These are phyloP conservation scores for Danio kyathit DNA, from an alignment of 2,797 vertebrate species.

Conservation along the genomic window DNA sequence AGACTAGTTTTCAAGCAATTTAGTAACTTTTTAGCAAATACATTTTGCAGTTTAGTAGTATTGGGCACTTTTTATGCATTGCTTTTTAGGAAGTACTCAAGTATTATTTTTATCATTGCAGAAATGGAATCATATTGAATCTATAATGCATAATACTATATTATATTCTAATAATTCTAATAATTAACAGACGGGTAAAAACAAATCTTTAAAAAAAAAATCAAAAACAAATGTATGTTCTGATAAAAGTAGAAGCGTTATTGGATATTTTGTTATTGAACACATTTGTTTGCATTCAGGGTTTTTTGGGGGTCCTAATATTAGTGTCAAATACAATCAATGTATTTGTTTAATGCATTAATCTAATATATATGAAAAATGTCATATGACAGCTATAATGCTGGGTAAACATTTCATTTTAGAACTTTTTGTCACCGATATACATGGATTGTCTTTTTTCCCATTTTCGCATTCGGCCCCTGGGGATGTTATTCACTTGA, in stretches of 20 bases:
- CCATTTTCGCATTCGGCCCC: conserved; percentile 25
- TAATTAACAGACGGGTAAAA: too few species aligned
- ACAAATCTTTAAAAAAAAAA: too few species aligned
- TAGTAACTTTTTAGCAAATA: neutral
- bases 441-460: conserved; percentile 62
- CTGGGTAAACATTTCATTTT: neutral
- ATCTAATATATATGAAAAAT: neutral
- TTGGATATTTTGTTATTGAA: neutral
- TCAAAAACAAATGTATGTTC: too few species aligned
- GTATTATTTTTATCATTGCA: neutral
- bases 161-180: too few species aligned
- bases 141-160: neutral
- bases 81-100: neutral
- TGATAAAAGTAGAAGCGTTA: too few species aligned
- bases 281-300: neutral
- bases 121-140: neutral
- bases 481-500: conserved; percentile 76
- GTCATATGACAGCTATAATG: neutral
- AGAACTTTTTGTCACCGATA: conserved; percentile 60
- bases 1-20: too few species aligned
- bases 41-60: too few species aligned
- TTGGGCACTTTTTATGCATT: neutral
- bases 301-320: neutral
- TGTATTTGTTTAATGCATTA: conserved; percentile 2
- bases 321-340: neutral